Percentiles rank a stretch among this genome's conserved stretches.
phyloP scores from a whole-genome alignment of 30 jellyfish, hydroid and myxozoan species.

The Turritopsis dohrnii region DNA sequence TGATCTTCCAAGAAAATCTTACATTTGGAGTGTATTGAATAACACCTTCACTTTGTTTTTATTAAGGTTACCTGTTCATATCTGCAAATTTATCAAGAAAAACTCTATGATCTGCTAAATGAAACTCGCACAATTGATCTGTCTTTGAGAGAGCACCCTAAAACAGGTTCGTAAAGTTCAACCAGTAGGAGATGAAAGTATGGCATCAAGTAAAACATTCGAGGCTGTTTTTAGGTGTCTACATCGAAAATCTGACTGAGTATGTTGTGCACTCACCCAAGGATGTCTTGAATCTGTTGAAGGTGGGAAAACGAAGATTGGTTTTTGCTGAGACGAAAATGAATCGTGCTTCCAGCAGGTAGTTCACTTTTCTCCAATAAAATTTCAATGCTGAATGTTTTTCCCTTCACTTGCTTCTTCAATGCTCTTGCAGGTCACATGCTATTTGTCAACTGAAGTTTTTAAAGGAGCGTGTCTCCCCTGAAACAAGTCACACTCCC shows the following conservation, averaged over 20 bases:
- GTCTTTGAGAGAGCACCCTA: conserved; percentile 90
- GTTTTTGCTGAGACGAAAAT: conserved; percentile 97
- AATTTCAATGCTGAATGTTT: conserved; percentile 78
- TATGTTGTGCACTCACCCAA: conserved; percentile 97
- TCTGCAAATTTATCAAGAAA: conserved; percentile 95
- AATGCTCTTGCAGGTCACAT: conserved; percentile 58
- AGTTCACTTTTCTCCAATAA: conserved; percentile 31
- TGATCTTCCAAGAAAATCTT: too few species aligned
- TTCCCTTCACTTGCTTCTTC: not conserved
- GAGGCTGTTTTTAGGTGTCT: conserved; percentile 57
- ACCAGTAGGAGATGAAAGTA: too few species aligned
- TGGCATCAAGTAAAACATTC: too few species aligned
- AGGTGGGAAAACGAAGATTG: conserved; percentile 83
- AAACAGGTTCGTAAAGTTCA: conserved; percentile 53
- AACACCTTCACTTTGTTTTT: not conserved
- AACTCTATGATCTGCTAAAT: conserved; percentile 80
- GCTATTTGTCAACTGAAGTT: conserved; percentile 87
- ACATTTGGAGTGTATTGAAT: not conserved
- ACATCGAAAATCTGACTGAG: conserved; percentile 90
- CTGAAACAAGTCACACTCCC: conserved; percentile 16
- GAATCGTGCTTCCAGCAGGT: conserved; percentile 99
- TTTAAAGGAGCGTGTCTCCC: conserved; percentile 65
- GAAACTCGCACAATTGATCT: conserved; percentile 91
- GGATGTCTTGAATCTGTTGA: conserved; percentile 79
- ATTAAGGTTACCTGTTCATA: conserved; percentile 91